These are phyloP conservation scores for Ophioderma brevispina DNA, from an alignment of 35 echinoderm and acorn worm species.

Conservation along the genomic window DNA sequence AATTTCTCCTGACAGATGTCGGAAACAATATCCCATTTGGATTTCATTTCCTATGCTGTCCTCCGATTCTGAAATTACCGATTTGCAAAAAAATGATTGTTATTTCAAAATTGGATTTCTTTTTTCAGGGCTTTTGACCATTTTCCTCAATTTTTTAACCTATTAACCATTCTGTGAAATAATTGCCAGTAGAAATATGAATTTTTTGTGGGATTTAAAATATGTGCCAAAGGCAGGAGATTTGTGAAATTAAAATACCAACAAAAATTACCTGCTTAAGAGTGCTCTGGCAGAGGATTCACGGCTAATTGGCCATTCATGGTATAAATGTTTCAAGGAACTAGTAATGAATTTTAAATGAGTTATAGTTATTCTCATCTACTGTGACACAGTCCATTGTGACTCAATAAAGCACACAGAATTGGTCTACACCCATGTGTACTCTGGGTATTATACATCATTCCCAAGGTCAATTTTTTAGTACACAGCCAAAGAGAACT, in stretches of 20 bases:
- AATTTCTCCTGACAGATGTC: neutral
- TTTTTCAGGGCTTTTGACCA: too few relatives aligned
- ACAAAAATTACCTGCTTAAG: neutral
- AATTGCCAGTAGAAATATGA: too few relatives aligned
- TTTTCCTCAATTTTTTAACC: too few relatives aligned
- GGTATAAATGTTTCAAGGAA: neutral
- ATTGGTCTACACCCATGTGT: neutral
- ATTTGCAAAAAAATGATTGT: too few relatives aligned
- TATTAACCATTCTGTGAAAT: too few relatives aligned
- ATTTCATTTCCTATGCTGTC: neutral
- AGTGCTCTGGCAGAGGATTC: neutral
- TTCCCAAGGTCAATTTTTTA: neutral
- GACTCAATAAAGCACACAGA: neutral
- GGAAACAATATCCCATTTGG: neutral
- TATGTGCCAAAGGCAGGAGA: neutral
- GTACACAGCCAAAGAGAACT: neutral
- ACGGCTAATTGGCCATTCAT: constrained; percentile 1
- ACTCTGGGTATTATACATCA: neutral
- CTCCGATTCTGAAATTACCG: too few relatives aligned
- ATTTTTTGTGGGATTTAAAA: too few relatives aligned
- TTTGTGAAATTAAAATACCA: neutral
- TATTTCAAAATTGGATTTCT: too few relatives aligned
- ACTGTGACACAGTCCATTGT: neutral
- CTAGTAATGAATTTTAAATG: neutral
- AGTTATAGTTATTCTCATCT: neutral